phyloP scores from a whole-genome alignment of 2,888 invertebrate species.

The Luffia ferchaultella region DNA sequence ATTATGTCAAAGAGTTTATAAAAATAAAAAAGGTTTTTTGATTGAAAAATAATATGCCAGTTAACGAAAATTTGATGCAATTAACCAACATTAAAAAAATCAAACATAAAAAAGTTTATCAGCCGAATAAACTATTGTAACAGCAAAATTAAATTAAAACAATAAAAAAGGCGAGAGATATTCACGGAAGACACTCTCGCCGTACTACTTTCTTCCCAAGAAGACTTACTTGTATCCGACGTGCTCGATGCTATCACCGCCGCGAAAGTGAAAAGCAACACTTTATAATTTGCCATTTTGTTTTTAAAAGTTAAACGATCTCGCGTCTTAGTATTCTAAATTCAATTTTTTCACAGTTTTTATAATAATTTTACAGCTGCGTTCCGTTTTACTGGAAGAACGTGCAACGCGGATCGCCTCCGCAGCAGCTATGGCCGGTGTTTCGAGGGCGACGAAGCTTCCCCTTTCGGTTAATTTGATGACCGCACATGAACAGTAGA shows the following conservation, averaged over 20 bases:
- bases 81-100: no score
- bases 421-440: constrained; percentile 37
- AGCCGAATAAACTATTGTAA: no score
- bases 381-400: constrained; percentile 14
- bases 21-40: no score
- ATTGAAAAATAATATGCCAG: no score
- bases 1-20: no score
- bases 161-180: no score
- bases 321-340: constrained; percentile 14
- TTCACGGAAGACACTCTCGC: constrained; percentile 21
- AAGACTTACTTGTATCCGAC: constrained; percentile 49
- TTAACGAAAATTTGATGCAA: no score
- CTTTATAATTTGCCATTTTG: constrained; percentile 37
- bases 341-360: constrained; percentile 10
- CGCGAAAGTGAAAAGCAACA: constrained; percentile 35
- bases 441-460: constrained; percentile 22
- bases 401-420: constrained; percentile 38
- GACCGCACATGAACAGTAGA: no score
- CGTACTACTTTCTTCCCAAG: constrained; percentile 36
- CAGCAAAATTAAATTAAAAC: no score
- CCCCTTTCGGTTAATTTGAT: constrained; percentile 26
- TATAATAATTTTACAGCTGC: constrained; percentile 8
- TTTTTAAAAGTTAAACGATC: constrained; percentile 8
- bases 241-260: constrained; percentile 35
- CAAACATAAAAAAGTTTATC: no score